Evolutionary conservation across 2,888 invertebrate genomes (phyloP).

Genomic region (Tetramorium bicarinatum): DNA sequence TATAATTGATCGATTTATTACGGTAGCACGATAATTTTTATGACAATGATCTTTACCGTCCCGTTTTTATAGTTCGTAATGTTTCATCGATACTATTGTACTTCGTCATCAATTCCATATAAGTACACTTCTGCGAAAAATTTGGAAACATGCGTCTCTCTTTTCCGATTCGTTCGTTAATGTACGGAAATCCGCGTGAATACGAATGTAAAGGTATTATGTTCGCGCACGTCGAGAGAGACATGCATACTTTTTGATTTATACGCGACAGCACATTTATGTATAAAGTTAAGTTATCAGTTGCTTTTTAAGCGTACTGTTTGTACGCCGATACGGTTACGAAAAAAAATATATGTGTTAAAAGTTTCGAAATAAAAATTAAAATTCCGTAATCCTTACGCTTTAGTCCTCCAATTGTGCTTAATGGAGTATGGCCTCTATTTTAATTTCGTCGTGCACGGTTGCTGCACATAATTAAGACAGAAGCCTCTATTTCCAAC

Average conservation of each 20-base stretch:
- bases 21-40: constrained; percentile 29
- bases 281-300: constrained; percentile 29
- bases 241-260: background rate
- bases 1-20: constrained; percentile 5
- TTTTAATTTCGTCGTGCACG: constrained; percentile 90
- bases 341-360: constrained; percentile 45
- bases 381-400: constrained; percentile 16
- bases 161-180: background rate
- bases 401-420: background rate
- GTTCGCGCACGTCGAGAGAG: background rate
- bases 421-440: constrained; percentile 19
- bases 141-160: background rate
- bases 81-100: background rate
- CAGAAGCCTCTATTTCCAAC: constrained; percentile 93
- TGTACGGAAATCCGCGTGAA: background rate
- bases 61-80: constrained; percentile 17
- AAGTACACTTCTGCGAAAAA: constrained; percentile 11
- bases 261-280: constrained; percentile 7
- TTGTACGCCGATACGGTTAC: constrained; percentile 12
- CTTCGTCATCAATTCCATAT: background rate
- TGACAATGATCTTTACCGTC: background rate
- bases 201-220: background rate
- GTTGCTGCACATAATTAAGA: constrained; percentile 94
- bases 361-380: constrained; percentile 44
- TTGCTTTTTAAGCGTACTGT: constrained; percentile 39